Evolutionary conservation across 2,113 vertebrate genomes (phyloP).

Genomic region (Hipposideros armiger): DNA sequence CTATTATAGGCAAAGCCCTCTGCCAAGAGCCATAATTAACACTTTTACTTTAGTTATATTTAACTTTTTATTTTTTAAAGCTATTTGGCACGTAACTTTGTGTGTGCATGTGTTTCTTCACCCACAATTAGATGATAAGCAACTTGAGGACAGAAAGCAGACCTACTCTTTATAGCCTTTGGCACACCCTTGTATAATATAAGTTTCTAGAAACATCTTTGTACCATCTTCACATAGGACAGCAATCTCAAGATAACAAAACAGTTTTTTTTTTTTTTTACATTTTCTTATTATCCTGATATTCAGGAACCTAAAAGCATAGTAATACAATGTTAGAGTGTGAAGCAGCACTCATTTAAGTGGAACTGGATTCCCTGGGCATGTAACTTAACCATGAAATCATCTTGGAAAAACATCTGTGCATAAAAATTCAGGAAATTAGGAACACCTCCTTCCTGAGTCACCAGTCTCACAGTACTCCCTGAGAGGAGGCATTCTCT

Average conservation of each 20-base stretch:
- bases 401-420: constrained; percentile 11
- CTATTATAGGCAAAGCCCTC: neutral
- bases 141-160: neutral
- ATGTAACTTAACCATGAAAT: constrained; percentile 32
- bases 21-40: neutral
- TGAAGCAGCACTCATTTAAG: neutral
- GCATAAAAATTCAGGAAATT: neutral
- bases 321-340: neutral
- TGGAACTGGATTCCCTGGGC: neutral
- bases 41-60: neutral
- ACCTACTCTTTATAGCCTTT: neutral
- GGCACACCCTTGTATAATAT: neutral
- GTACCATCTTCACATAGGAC: neutral
- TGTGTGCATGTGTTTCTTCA: neutral
- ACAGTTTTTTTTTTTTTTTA: neutral
- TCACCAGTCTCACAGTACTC: neutral
- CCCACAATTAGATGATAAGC: neutral
- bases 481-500: neutral
- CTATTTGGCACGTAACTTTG: neutral
- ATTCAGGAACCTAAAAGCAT: constrained; percentile 12
- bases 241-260: constrained; percentile 28
- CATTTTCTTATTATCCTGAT: constrained; percentile 15
- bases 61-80: constrained; percentile 31
- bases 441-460: neutral
- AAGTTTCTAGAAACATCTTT: neutral